A percentile compares a stretch with the other conserved stretches of the same genome.
Conservation (phyloP, 2,888 invertebrate species). For the Crematogaster levior region DNA sequence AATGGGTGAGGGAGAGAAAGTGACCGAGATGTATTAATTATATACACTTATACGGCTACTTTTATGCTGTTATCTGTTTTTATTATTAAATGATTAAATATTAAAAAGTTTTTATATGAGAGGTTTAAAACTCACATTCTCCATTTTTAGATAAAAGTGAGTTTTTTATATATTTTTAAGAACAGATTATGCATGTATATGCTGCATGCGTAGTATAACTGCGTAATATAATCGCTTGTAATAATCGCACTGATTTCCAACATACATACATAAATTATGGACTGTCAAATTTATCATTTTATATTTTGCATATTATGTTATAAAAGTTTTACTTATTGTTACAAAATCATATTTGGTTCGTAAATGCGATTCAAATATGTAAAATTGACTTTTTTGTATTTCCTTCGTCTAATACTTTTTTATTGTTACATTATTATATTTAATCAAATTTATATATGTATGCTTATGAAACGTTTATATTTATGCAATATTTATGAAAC, state of each 20-base stretch:
- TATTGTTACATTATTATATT: neutral
- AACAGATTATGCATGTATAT: too few species aligned
- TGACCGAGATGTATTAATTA: neutral
- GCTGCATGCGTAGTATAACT: neutral
- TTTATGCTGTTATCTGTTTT: neutral
- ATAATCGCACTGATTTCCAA: neutral
- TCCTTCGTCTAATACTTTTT: neutral
- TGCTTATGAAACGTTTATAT: neutral
- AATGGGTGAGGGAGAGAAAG: neutral
- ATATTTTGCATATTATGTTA: neutral
- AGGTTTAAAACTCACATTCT: too few species aligned
- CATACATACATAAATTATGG: neutral
- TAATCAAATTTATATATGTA: neutral
- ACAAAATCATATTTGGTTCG: neutral
- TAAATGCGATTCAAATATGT: neutral
- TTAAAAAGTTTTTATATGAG: too few species aligned
- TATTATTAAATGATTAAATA: neutral
- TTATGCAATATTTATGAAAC: neutral
- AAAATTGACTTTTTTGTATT: neutral
- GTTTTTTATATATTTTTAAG: too few species aligned
- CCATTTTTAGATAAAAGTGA: too few species aligned
- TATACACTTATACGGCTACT: neutral
- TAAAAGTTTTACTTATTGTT: neutral
- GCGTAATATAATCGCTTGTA: neutral
- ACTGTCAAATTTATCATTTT: neutral